Evolutionary conservation across 1,140 invertebrate species (phyloP), one percentile per base, ranked within the genome.

Genomic region (Zelostemma sp.): DNA sequence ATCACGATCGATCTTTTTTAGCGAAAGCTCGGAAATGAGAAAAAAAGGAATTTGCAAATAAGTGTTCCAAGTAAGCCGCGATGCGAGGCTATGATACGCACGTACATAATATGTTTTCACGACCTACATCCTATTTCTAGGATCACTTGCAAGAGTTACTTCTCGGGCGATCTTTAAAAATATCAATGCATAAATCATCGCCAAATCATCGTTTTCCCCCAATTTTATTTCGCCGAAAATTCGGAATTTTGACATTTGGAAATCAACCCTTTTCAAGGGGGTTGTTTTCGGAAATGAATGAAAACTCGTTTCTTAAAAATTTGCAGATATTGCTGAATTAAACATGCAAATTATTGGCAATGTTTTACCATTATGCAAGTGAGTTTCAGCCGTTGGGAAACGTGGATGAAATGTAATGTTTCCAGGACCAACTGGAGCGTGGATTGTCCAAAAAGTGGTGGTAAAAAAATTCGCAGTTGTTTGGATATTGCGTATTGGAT

Each of bases 71-170:
- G 41, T 9, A 43, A 43, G 14, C 12, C 21, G 62, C 46, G 71
- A 66, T 69, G 53, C 69, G 60, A 62, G 62, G 47, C 66, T 68
- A 58, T 45, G 71, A 73, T 73, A 73, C 71, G 66, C 71, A 73
- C 55, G 66, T 73, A 68, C 61, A 64, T 64, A 55, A 55, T 63
- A 68, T 47, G 47, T 73, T 73, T 69, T 64, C 58, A 48, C 61
- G 66, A 69, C 70, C 70, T 25, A 73, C 54, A 68, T 73, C 60
- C 66, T 47, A 59, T 58, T 66, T 68, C 18, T 65, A 73, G 59
- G 69, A 68, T 72, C 64, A 72, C 35, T 66, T 14, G 41, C 33
- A 15, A 43, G 38, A n/a, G 41, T 15, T 28, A n/a, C n/a, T n/a
- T n/a, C n/a, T n/a, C n/a, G n/a, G n/a, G n/a, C n/a, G n/a, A n/a